Conservation (phyloP, 1,140 invertebrate genomes). For the Zaprionus taronus region DNA sequence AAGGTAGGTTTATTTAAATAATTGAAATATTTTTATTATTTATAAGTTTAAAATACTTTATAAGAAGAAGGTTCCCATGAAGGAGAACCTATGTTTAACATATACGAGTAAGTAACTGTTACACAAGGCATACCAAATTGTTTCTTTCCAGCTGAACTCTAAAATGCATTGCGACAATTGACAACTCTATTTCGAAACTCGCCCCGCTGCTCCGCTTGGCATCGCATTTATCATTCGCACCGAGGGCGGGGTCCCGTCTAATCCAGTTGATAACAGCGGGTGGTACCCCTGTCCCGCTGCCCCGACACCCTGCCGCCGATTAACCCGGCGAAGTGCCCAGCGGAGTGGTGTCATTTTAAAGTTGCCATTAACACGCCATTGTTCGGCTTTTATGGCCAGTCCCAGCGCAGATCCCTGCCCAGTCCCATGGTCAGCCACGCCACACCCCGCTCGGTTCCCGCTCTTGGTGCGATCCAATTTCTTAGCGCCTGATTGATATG, state of each 20-base stretch:
- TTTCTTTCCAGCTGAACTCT: slow-evolving; percentile 43
- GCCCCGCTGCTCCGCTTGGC: slow-evolving; percentile 4
- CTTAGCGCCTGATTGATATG: slow-evolving; percentile 67
- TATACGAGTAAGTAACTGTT: too few species aligned
- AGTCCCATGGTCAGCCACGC: not conserved
- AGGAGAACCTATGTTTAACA: too few species aligned
- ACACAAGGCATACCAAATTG: slow-evolving; percentile 3
- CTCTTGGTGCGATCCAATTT: slow-evolving; percentile 56
- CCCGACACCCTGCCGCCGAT: slow-evolving; percentile 24
- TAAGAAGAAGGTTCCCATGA: too few species aligned
- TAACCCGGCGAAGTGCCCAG: slow-evolving; percentile 17
- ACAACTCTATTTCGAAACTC: slow-evolving; percentile 61
- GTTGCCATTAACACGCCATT: slow-evolving; percentile 82
- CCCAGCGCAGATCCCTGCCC: slow-evolving; percentile 15
- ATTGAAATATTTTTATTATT: too few species aligned
- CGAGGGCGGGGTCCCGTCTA: slow-evolving; percentile 31
- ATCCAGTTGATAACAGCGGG: slow-evolving; percentile 67
- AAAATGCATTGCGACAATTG: slow-evolving; percentile 34
- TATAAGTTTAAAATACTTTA: too few species aligned
- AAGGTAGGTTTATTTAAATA: too few species aligned
- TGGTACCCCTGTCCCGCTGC: slow-evolving; percentile 52
- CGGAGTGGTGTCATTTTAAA: slow-evolving; percentile 75
- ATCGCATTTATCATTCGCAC: slow-evolving; percentile 60
- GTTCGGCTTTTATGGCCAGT: slow-evolving; percentile 61
- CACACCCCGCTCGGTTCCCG: not conserved